Conservation (phyloP, 2,888 invertebrate genomes). For the Platerodrilus igneus region DNA sequence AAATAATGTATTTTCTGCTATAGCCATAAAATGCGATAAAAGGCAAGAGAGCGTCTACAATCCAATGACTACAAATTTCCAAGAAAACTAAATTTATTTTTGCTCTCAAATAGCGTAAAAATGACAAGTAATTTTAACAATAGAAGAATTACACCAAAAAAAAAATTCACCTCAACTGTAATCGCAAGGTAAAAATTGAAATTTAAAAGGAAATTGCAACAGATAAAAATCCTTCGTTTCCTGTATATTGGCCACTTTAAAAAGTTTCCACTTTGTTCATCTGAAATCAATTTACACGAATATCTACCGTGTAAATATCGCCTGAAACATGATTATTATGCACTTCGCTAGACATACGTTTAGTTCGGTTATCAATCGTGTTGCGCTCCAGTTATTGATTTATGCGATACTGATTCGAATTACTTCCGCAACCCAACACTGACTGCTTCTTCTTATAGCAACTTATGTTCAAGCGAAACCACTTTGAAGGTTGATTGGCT, state of each 20-base stretch:
- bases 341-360: constrained; percentile 37
- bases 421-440: constrained; percentile 33
- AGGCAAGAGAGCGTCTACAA: too few species aligned
- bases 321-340: constrained; percentile 37
- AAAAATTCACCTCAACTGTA: too few species aligned
- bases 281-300: constrained; percentile 28
- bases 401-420: constrained; percentile 33
- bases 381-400: constrained; percentile 36
- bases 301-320: constrained; percentile 26
- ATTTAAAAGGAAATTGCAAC: constrained; percentile 32
- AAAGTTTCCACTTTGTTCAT: constrained; percentile 24
- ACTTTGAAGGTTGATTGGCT: constrained; percentile 4
- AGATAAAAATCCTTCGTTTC: constrained; percentile 40
- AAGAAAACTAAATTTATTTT: too few species aligned
- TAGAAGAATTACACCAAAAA: too few species aligned
- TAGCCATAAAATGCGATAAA: too few species aligned
- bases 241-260: constrained; percentile 31
- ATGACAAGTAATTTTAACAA: too few species aligned
- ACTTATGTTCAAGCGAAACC: constrained; percentile 4
- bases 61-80: too few species aligned
- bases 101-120: too few species aligned
- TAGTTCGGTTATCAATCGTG: constrained; percentile 33
- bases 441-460: constrained; percentile 26
- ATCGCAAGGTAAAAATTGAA: constrained; percentile 33
- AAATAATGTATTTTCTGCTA: too few species aligned